Conservation (phyloP, 2,888 invertebrate species). For the Furcula furcula region DNA sequence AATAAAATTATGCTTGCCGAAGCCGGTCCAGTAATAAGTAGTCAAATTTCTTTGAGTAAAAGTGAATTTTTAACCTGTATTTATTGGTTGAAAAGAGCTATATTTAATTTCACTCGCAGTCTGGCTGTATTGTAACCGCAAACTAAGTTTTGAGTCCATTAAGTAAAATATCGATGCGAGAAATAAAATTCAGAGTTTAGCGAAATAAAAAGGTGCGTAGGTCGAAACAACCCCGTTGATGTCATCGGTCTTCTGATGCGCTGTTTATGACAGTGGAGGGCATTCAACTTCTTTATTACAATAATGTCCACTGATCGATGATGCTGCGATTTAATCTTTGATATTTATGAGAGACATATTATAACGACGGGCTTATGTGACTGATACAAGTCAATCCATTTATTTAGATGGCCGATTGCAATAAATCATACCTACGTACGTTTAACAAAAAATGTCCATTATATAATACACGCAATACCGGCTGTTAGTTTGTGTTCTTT, state of each 20-base stretch:
- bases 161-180: not conserved
- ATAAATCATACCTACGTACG: too few relatives aligned
- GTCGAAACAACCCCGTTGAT: constrained; percentile 36
- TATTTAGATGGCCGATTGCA: constrained; percentile 10
- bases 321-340: constrained; percentile 20
- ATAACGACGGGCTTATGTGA: constrained; percentile 18
- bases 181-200: constrained; percentile 9
- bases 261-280: constrained; percentile 27
- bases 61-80: too few relatives aligned
- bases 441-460: too few relatives aligned
- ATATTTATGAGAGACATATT: constrained; percentile 24
- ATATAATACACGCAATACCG: too few relatives aligned
- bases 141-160: not conserved
- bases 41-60: too few relatives aligned
- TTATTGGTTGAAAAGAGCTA: too few relatives aligned
- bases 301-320: constrained; percentile 38
- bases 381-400: constrained; percentile 31
- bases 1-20: too few relatives aligned
- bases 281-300: constrained; percentile 43
- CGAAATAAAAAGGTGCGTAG: constrained; percentile 16
- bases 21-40: too few relatives aligned
- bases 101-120: too few relatives aligned
- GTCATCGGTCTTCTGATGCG: constrained; percentile 28
- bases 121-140: too few relatives aligned
- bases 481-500: too few relatives aligned